Conservation (phyloP, 2,888 invertebrate genomes). For the Sympetrum striolatum region DNA sequence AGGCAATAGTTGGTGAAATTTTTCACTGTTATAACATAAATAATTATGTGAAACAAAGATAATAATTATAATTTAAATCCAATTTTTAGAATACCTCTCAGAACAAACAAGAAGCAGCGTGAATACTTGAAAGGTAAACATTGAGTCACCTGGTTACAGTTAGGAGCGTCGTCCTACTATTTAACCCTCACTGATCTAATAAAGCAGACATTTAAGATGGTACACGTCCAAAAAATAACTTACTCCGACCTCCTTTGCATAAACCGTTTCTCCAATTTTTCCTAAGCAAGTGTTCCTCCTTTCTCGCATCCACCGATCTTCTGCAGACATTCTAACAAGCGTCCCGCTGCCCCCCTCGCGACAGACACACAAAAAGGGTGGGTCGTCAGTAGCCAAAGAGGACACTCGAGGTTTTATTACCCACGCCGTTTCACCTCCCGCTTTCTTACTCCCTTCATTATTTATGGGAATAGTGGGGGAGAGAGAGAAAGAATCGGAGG, state of each 20-base stretch:
- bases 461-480: neutral
- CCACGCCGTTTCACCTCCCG: neutral
- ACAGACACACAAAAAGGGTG: neutral
- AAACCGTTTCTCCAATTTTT: neutral
- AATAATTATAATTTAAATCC: too few relatives aligned
- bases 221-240: too few relatives aligned
- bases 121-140: too few relatives aligned
- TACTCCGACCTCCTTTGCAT: too few relatives aligned
- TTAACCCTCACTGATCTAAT: too few relatives aligned
- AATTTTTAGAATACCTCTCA: too few relatives aligned
- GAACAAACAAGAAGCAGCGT: too few relatives aligned
- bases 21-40: too few relatives aligned
- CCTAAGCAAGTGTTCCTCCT: neutral
- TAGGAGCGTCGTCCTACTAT: too few relatives aligned
- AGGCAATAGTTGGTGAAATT: too few relatives aligned
- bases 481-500: neutral
- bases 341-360: neutral
- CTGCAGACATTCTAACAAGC: neutral
- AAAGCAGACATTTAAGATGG: neutral
- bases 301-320: neutral
- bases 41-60: too few relatives aligned
- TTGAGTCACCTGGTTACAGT: too few relatives aligned
- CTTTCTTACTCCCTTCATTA: neutral
- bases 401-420: neutral
- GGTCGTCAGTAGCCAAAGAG: neutral